These are phyloP conservation scores for Chitala chitala DNA, from an alignment of 2,113 vertebrate genomes.

Conservation along the genomic window DNA sequence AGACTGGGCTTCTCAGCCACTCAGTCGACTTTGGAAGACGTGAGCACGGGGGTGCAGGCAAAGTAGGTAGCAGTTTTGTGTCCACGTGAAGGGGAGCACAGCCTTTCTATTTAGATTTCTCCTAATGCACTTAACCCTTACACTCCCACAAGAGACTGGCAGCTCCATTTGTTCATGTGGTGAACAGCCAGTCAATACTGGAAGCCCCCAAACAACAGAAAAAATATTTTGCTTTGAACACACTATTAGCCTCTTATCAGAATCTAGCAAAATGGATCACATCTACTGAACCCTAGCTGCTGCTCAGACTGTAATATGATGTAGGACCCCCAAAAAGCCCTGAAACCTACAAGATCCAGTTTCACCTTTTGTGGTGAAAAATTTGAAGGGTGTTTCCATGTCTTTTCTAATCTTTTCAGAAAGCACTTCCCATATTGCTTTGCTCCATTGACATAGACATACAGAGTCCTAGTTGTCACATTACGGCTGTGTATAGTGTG, in stretches of 20 bases:
- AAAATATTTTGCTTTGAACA: neutral
- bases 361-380: conserved; percentile 56
- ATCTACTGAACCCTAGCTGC: too few species aligned
- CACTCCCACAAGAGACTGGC: neutral
- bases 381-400: conserved; percentile 60
- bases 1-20: too few species aligned
- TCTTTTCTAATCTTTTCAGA: conserved; percentile 62
- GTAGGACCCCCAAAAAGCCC: conserved; percentile 45
- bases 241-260: neutral
- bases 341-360: conserved; percentile 45
- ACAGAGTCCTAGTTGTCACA: conserved; percentile 43
- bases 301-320: conserved; percentile 45
- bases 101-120: too few species aligned
- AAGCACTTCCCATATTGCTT: conserved; percentile 56
- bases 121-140: neutral
- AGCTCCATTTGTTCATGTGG: neutral
- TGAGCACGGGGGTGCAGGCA: too few species aligned
- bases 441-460: conserved; percentile 47
- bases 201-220: neutral
- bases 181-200: neutral
- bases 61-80: neutral
- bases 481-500: conserved; percentile 32
- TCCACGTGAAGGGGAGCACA: neutral
- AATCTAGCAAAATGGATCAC: conserved; percentile 14
- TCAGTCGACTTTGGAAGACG: too few species aligned